These are phyloP conservation scores for Neodiprion pinetum DNA, from an alignment of 1,140 invertebrate genomes.

Conservation along the genomic window DNA sequence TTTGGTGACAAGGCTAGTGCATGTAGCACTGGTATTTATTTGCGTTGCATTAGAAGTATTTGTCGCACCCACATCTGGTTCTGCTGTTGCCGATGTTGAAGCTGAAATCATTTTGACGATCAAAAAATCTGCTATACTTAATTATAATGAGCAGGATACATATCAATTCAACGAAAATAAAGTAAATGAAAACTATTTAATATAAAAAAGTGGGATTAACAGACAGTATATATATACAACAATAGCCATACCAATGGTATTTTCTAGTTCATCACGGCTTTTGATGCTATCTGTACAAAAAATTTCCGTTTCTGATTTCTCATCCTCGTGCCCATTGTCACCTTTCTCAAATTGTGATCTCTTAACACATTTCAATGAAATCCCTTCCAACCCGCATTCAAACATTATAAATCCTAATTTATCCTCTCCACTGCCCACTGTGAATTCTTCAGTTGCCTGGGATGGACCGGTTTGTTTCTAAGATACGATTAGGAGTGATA, in stretches of 20 bases:
- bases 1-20: constrained; percentile 43
- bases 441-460: constrained; percentile 58
- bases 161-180: constrained; percentile 8
- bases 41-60: constrained; percentile 49
- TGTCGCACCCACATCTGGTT: constrained; percentile 43
- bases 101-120: constrained; percentile 23
- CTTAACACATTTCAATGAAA: constrained; percentile 82
- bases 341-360: constrained; percentile 78
- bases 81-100: constrained; percentile 57
- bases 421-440: constrained; percentile 64
- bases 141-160: background rate
- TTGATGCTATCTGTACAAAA: constrained; percentile 47
- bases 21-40: constrained; percentile 54
- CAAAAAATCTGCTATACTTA: background rate
- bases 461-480: constrained; percentile 49
- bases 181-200: background rate
- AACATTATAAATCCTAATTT: constrained; percentile 96
- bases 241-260: constrained; percentile 38
- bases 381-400: constrained; percentile 92
- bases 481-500: constrained; percentile 13
- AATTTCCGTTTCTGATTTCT: constrained; percentile 54
- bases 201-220: constrained; percentile 8
- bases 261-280: constrained; percentile 53
- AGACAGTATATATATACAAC: background rate
- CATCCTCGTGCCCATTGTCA: constrained; percentile 67